These are phyloP conservation scores for Toxotes chatareus DNA, from an alignment of 2,113 vertebrate species.

Conservation along the genomic window DNA sequence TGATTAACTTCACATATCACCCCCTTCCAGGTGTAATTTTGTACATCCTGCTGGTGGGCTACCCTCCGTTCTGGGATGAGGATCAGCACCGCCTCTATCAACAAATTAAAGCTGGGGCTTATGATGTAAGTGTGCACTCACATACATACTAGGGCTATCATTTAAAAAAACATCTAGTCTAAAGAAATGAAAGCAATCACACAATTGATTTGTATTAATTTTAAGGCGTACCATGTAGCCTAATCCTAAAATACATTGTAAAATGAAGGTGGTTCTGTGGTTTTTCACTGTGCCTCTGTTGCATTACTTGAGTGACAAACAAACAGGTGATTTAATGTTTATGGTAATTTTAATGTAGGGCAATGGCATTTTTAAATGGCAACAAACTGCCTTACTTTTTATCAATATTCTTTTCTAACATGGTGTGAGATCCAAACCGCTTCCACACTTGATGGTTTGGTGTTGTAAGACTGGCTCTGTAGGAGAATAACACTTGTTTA, in stretches of 20 bases:
- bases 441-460: neutral
- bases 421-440: neutral
- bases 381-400: no score
- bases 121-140: conserved; percentile 87
- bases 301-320: no score
- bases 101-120: conserved; percentile 97
- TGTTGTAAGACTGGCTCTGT: no score
- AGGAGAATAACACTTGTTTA: no score
- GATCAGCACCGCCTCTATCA: conserved; percentile 98
- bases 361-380: neutral
- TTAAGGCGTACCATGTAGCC: no score
- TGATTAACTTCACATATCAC: conserved; percentile 12
- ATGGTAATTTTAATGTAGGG: neutral
- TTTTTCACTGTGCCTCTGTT: neutral
- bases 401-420: no score
- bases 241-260: no score
- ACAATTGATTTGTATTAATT: neutral
- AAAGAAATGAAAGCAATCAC: neutral
- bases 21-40: conserved; percentile 92
- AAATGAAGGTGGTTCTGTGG: no score
- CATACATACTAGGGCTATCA: neutral
- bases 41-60: conserved; percentile 97
- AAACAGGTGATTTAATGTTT: neutral
- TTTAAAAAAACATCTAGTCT: neutral
- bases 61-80: conserved; percentile 99